Conservation (phyloP, 92 coral and sea anemone genomes). For the Zoanthus solanderi region DNA sequence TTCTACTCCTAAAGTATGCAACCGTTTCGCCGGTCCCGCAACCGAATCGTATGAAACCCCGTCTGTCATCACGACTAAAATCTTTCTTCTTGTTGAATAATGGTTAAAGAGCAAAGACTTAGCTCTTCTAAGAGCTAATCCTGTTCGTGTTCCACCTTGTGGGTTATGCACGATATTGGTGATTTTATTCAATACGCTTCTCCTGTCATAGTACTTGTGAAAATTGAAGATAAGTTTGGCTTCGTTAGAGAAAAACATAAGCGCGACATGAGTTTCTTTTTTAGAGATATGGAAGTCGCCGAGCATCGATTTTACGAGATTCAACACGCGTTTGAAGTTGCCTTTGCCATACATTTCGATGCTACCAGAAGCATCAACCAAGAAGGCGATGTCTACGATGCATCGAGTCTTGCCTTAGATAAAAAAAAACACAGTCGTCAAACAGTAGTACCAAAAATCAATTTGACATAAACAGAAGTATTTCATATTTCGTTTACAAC, state of each 20-base stretch:
- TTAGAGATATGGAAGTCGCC: constrained; percentile 81
- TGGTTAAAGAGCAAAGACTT: constrained; percentile 65
- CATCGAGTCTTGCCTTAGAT: constrained; percentile 75
- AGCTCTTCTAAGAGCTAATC: constrained; percentile 84
- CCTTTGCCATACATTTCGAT: constrained; percentile 90
- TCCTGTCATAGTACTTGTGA: constrained; percentile 72
- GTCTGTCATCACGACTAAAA: constrained; percentile 45
- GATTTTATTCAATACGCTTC: constrained; percentile 72
- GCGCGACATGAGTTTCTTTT: constrained; percentile 83
- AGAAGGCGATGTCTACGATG: constrained; percentile 84
- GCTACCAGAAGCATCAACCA: constrained; percentile 97
- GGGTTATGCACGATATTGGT: constrained; percentile 73
- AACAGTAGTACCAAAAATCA: neutral
- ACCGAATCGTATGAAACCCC: constrained; percentile 41
- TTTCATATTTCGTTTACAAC: neutral
- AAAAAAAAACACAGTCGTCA: constrained; percentile 12
- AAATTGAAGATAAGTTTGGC: constrained; percentile 76
- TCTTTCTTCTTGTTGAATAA: constrained; percentile 54
- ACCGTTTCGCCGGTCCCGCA: constrained; percentile 28
- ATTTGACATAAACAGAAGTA: neutral
- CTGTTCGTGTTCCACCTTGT: constrained; percentile 89
- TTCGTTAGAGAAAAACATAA: constrained; percentile 78
- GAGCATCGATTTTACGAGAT: constrained; percentile 80
- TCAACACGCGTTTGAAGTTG: constrained; percentile 81
- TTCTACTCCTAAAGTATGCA: constrained; percentile 42